Evolutionary conservation across 2,797 vertebrate genomes (phyloP).

Genomic region (Carapus acus): DNA sequence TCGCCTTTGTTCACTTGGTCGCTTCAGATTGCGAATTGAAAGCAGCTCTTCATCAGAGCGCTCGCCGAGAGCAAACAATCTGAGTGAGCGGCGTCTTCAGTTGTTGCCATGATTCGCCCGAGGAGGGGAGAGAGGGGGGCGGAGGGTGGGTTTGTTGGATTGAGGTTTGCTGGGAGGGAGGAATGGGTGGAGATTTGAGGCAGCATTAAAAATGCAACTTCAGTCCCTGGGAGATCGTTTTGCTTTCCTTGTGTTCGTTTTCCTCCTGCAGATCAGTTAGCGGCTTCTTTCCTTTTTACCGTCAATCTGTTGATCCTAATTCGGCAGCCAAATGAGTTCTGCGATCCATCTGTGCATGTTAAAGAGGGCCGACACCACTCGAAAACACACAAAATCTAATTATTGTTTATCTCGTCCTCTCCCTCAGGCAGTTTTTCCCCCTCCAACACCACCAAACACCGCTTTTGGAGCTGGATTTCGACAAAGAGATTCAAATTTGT

Average conservation of each 20-base stretch:
- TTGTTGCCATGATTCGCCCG: constrained; percentile 23
- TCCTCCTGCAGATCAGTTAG: constrained; percentile 38
- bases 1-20: constrained; percentile 19
- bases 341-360: constrained; percentile 43
- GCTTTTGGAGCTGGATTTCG: constrained; percentile 14
- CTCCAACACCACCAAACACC: background rate
- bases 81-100: constrained; percentile 33
- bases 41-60: constrained; percentile 17
- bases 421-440: constrained; percentile 9
- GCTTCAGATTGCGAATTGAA: constrained; percentile 9
- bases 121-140: too few relatives aligned
- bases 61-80: constrained; percentile 8
- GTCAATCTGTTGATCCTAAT: constrained; percentile 49
- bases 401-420: constrained; percentile 18
- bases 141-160: too few relatives aligned
- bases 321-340: constrained; percentile 43
- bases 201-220: constrained; percentile 35
- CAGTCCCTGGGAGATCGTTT: constrained; percentile 37
- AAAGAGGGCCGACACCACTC: constrained; percentile 26
- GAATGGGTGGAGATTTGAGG: too few relatives aligned
- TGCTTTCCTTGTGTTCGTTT: constrained; percentile 32
- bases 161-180: too few relatives aligned
- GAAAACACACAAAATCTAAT: constrained; percentile 13
- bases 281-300: constrained; percentile 32
- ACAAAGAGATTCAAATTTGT: constrained; percentile 29